Evolutionary conservation across 2,113 vertebrate genomes (phyloP).

Genomic region (Salvelinus sp.): DNA sequence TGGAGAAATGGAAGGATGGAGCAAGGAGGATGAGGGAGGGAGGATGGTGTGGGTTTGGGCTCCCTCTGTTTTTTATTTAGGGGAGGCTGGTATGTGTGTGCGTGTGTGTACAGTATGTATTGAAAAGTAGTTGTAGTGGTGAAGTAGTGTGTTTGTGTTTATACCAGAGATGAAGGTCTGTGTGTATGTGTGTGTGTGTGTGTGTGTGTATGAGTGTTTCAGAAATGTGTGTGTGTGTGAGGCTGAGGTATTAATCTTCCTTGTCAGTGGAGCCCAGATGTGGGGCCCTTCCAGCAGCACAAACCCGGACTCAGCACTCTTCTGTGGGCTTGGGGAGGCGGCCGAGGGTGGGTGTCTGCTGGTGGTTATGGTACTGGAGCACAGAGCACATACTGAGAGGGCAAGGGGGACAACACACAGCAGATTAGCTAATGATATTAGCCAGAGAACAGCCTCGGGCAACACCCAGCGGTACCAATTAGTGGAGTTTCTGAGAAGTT

Average conservation of each 20-base stretch:
- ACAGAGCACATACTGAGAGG: slow-evolving; percentile 57
- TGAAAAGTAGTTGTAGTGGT: slow-evolving; percentile 40
- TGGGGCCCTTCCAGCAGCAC: slow-evolving; percentile 88
- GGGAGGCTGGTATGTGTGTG: slow-evolving; percentile 27
- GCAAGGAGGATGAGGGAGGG: slow-evolving; percentile 54
- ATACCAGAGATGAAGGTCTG: slow-evolving; percentile 30
- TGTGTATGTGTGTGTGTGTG: neutral
- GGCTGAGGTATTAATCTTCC: slow-evolving; percentile 95
- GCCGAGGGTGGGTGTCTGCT: slow-evolving; percentile 58
- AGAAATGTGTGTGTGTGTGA: slow-evolving; percentile 43
- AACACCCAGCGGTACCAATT: slow-evolving; percentile 79
- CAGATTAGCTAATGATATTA: slow-evolving; percentile 82
- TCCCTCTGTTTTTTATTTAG: slow-evolving; percentile 8
- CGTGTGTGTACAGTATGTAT: neutral
- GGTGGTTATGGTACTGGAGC: slow-evolving; percentile 77
- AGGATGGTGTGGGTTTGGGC: slow-evolving; percentile 30
- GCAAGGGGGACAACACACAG: slow-evolving; percentile 72
- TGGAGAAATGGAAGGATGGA: slow-evolving; percentile 42
- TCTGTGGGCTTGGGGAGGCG: slow-evolving; percentile 75
- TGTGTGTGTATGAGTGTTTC: slow-evolving; percentile 20
- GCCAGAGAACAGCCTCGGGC: slow-evolving; percentile 64
- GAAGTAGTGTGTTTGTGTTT: slow-evolving; percentile 49
- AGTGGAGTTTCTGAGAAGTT: slow-evolving; percentile 67
- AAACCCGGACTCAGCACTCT: slow-evolving; percentile 97
- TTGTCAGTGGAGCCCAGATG: slow-evolving; percentile 98